Conservation (phyloP, 1,140 invertebrate genomes). For the Archivesica marissinica region DNA sequence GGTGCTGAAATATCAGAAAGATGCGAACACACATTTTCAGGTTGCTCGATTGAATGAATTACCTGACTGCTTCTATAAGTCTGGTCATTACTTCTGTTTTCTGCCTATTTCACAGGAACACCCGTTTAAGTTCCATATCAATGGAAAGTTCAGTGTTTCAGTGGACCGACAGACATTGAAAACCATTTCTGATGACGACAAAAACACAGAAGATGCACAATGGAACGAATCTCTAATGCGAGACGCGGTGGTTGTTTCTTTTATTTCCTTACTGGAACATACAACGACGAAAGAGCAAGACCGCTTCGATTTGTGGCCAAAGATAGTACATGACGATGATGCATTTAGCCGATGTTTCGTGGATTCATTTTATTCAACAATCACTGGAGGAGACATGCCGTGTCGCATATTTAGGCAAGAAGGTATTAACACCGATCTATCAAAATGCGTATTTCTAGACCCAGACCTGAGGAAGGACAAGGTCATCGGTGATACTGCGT, state of each 20-base stretch:
- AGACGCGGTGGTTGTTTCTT: background rate
- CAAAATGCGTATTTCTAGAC: background rate
- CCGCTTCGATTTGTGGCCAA: background rate
- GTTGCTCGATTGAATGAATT: background rate
- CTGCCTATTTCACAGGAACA: background rate
- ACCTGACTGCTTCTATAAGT: background rate
- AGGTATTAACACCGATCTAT: background rate
- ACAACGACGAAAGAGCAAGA: background rate
- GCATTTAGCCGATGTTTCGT: background rate
- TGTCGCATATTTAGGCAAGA: background rate
- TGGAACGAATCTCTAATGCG: conserved; percentile 22
- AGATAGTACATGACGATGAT: background rate
- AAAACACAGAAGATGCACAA: background rate
- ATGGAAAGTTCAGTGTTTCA: background rate
- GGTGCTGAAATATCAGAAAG: background rate
- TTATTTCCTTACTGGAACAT: background rate
- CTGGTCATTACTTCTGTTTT: background rate
- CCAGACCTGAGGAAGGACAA: background rate
- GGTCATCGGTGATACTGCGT: background rate
- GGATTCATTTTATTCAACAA: conserved; percentile 21
- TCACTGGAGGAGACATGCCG: background rate
- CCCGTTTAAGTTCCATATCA: conserved; percentile 3
- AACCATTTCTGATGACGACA: background rate
- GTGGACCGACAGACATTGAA: background rate
- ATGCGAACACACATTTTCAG: too few species aligned